Base-by-base conservation (phyloP, 2,113 vertebrate genomes). In the Phocoena phocoena region DNA sequence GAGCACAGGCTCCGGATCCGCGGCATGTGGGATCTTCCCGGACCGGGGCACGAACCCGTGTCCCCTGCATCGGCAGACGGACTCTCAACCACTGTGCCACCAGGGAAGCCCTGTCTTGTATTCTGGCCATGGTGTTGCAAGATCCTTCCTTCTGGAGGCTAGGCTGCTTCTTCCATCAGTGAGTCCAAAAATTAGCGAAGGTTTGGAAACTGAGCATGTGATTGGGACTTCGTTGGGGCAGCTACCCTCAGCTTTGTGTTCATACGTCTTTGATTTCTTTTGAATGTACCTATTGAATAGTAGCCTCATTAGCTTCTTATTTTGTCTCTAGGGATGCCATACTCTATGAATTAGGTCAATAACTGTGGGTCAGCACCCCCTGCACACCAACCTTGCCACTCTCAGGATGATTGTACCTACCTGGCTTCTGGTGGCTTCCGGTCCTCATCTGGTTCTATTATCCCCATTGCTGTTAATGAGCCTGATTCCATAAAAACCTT, bases 191-290 rank as follows among this genome's bases (percentile, higher is more conserved):
- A 63, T 93, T 63, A 50, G 47, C 14, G n/a, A n/a, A 90, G n/a
- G 36, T 80, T 94, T 89, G 76, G 71, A 85, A 93, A 26, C 50
- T 41, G 36, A 86, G 23, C n/a, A 53, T 62, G 62, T 77, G n/a
- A 73, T 80, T 92, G 47, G 55, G 73, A 85, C 11, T 74, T 93
- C 12, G 41, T 13, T 85, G 79, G 31, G 3, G 2, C 53, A 70
- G 8, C 31, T 70, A 23, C 31, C 41, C 53, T 85, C 31, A 25
- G 44, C 36, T 81, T 80, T 92, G 10, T 95, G 26, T 18, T 65
- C 20, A 38, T 81, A n/a, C 31, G 31, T 85, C 17, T 88, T 83
- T 55, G 18, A 44, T 83, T 97, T 90, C 11, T 96, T 93, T 74
- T 84, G 58, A 83, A 88, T 31, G 26, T 60, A 68, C 36, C 23